Evolutionary conservation across 2,113 vertebrate species (phyloP).

Genomic region (Syrrhaptes paradoxus): DNA sequence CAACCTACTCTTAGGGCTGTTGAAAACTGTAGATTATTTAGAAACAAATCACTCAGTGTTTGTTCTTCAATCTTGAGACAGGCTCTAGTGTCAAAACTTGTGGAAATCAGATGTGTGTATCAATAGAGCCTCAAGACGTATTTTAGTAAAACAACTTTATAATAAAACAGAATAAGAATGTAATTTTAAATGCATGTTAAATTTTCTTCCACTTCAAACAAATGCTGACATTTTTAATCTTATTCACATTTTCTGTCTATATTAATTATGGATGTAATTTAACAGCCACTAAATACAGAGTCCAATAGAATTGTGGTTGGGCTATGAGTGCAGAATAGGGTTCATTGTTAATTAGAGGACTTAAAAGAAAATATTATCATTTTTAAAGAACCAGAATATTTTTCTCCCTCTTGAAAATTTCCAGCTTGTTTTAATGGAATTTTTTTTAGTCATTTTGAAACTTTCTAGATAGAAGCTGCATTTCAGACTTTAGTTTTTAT

Average conservation of each 20-base stretch:
- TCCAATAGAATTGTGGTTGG: background rate
- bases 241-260: background rate
- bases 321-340: background rate
- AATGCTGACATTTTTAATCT: background rate
- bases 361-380: background rate
- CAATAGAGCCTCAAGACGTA: background rate
- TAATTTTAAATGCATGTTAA: background rate
- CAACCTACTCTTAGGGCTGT: background rate
- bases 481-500: background rate
- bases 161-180: background rate
- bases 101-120: background rate
- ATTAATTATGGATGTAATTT: constrained; percentile 25
- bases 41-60: background rate
- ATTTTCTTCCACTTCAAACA: constrained; percentile 8
- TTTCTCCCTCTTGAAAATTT: background rate
- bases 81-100: background rate
- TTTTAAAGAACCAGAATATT: background rate
- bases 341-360: background rate
- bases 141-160: background rate
- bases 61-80: background rate
- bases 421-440: background rate
- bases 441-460: background rate
- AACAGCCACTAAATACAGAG: background rate
- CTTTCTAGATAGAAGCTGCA: background rate
- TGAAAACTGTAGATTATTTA: background rate